phyloP scores from a whole-genome alignment of 2,113 vertebrate genomes.

The Tyto alba region DNA sequence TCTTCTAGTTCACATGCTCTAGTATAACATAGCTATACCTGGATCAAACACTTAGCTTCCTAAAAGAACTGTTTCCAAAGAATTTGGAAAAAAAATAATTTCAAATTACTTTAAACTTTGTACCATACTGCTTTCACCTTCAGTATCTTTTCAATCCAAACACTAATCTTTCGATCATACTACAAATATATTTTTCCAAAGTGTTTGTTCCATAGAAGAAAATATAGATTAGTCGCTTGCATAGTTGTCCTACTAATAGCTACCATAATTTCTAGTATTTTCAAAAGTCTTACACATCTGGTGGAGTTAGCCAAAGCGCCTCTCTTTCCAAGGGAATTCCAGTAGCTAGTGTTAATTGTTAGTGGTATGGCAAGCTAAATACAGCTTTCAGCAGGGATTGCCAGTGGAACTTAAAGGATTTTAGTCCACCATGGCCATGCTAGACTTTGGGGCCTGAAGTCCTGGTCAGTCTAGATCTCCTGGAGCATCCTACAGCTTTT shows the following conservation, averaged over 20 bases:
- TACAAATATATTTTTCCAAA: background rate
- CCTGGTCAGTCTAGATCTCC: background rate
- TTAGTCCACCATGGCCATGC: background rate
- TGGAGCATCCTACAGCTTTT: background rate
- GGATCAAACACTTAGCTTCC: background rate
- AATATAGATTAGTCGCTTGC: background rate
- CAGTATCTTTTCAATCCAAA: background rate
- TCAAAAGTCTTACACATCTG: background rate
- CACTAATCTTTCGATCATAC: background rate
- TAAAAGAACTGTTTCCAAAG: background rate
- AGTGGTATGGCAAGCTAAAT: background rate
- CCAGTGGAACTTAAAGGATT: background rate
- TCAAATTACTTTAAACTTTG: background rate
- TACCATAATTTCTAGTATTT: background rate
- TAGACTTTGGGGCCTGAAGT: background rate
- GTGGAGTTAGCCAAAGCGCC: background rate
- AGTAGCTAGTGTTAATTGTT: background rate
- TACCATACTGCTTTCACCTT: background rate
- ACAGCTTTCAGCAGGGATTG: background rate
- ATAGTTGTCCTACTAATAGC: background rate
- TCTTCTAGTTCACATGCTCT: background rate
- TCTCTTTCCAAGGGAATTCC: background rate
- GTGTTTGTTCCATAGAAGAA: background rate
- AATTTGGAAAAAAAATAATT: background rate
- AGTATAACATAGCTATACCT: background rate